Base-by-base conservation (phyloP, 2,797 vertebrate species). In the Gymnoscopelus braueri region DNA sequence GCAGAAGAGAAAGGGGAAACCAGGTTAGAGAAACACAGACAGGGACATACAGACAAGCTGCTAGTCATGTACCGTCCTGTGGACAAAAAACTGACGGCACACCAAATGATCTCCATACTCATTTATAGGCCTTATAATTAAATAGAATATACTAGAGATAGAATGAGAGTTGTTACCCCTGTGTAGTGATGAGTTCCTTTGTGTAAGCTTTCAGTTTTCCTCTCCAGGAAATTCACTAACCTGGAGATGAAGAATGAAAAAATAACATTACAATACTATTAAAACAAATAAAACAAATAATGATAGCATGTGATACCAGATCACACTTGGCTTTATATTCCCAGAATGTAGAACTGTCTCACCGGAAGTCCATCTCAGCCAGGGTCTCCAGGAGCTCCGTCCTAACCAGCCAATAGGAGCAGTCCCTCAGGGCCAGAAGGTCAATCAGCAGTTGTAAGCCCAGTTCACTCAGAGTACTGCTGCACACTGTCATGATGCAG, bases 281-380 rank as follows among this genome's bases (percentile, higher is more conserved):
- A 39, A 39, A 39, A 39, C 35, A 39, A 1, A 39, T 5, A 39
- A 5, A 57, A 47, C 29, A 39, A 23, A 15, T 23, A 8, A 26
- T 29, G 10, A 10, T 9, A 32, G 48, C 8, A 47, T 35, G 5
- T 35, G 32, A 35, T 35, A 44, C 39, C 39, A 44, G 39, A 10
- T 44, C 39, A 54, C 48, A 35, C 7, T 4, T 39, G 35, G 35
- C 39, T 26, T 63, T 26, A 14, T 11, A 11, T 47, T 26, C 6
- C 24, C 19, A 26, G 32, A 44, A 32, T 26, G 54, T 19, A n/a
- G 24, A 59, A 8, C 1, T 0, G 0, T 65, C 87, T 76, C 88
- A 98, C 98, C 98, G 90, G 72, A 98, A 99, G 89, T 99, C 98
- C 9, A 98, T 92, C 77, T 99, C 98, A 1, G 97, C 95, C 61